A percentile compares a stretch with the other conserved stretches of the same genome.
phyloP scores from a whole-genome alignment of 2,113 vertebrate species.

The Archilochus colubris region DNA sequence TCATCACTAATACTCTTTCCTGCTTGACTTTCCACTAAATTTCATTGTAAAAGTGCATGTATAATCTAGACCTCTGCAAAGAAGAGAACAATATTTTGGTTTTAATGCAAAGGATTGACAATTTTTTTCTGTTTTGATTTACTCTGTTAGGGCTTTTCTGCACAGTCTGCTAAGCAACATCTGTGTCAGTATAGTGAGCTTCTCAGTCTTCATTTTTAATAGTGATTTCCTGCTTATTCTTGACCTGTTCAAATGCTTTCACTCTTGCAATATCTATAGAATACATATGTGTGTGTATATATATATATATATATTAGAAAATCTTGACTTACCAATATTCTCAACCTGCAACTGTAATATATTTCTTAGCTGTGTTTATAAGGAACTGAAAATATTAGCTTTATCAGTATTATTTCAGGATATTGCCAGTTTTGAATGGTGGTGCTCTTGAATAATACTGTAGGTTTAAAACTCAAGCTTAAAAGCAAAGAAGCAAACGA shows the following conservation, averaged over 20 bases:
- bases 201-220: not conserved
- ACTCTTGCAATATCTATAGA: not conserved
- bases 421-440: not conserved
- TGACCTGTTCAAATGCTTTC: not conserved
- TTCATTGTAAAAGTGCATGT: not conserved
- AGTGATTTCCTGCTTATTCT: not conserved
- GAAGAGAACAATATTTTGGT: not conserved
- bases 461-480: not conserved
- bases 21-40: not conserved
- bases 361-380: not conserved
- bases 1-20: not conserved
- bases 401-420: not conserved
- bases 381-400: not conserved
- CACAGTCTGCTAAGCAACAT: not conserved
- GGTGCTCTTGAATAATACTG: not conserved
- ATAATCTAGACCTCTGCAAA: not conserved
- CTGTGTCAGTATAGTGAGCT: not conserved
- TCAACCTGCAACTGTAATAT: not conserved
- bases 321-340: not conserved
- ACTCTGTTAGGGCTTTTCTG: not conserved
- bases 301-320: not conserved
- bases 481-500: not conserved
- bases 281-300: not conserved
- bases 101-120: not conserved
- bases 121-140: not conserved